Evolutionary conservation across 2,113 vertebrate genomes (phyloP), one percentile per base, ranked within the genome.

Genomic region (Halichoeres trimaculatus): DNA sequence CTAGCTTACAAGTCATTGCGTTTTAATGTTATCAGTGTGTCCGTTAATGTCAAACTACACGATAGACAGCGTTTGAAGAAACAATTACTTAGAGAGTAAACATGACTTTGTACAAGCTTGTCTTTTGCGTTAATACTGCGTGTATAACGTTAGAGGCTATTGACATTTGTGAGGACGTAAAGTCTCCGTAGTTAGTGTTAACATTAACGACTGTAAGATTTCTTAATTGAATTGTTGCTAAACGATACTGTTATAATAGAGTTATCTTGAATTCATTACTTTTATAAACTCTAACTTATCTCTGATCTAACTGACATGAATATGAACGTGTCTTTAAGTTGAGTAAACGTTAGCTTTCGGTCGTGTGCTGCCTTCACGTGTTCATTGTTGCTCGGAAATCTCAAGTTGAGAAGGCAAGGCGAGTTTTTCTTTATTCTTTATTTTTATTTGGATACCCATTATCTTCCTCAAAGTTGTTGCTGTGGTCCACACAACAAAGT

Each of bases 331-430:
- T 23, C 10, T 50, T 47, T 40, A 8, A 40, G 12, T 50, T 9
- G 11, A 13, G 43, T 40, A 40, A 9, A 5, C 52, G 20, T 76
- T 73, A 61, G 68, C 64, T 66, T 26, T 65, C 70, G 17, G 59
- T 50, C 59, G 9, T n/a, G 10, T 20, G 19, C 2, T 48, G 45
- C 19, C 4, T 48, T 48, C 45, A 48, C 19, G 19, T 48, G 19
- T 17, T 48, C 19, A 17, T n/a, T 2, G 43, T 17, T 19, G 8
- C 14, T 45, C 43, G 45, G 45, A 48, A 2, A 19, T 47, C 45
- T 2, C 45, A n/a, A 1, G 45, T 48, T 19, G 17, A 1, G 43
- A 47, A n/a, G 5, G 17, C 6, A 17, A 2, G 19, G 8, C 30
- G 30, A 30, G 30, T 30, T 30, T 30, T 30, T 30, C 30, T 30